A percentile compares a stretch with the other conserved stretches of the same genome.
Evolutionary conservation across 2,888 invertebrate species (phyloP).

Genomic region (Phyto melanocephala): DNA sequence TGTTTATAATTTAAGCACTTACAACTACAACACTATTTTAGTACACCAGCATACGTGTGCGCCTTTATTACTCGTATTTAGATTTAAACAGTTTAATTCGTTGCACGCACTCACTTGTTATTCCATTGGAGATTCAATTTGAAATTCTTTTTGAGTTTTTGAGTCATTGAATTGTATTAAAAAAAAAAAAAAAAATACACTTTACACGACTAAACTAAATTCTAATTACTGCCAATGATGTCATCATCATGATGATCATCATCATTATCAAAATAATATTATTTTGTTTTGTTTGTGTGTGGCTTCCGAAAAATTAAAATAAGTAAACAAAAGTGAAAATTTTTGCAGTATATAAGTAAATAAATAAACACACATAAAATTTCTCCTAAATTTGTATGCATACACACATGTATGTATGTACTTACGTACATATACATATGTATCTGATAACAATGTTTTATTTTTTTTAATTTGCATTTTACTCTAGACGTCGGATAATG

Average conservation of each 20-base stretch:
- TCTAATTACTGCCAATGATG: background rate
- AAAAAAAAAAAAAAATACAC: background rate
- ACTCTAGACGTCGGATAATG: too few species aligned
- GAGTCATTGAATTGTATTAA: slow-evolving; percentile 25
- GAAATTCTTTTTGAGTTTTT: slow-evolving; percentile 29
- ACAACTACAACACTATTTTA: background rate
- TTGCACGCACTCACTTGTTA: slow-evolving; percentile 23
- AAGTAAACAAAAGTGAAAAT: background rate
- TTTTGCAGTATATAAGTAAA: too few species aligned
- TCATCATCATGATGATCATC: slow-evolving; percentile 11
- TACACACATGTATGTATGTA: background rate
- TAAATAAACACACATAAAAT: too few species aligned
- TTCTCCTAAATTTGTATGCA: too few species aligned
- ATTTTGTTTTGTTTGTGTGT: background rate
- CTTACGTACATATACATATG: too few species aligned
- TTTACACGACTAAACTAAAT: background rate
- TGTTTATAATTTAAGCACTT: background rate
- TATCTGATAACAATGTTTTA: too few species aligned
- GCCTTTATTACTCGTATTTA: too few species aligned
- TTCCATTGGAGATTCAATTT: slow-evolving; percentile 24
- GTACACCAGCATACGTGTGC: too few species aligned
- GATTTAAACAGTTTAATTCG: slow-evolving; percentile 2
- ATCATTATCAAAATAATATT: background rate
- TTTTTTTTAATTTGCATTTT: too few species aligned
- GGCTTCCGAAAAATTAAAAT: background rate